Evolutionary conservation across 2,113 vertebrate species (phyloP).

Genomic region (Sinocyclocheilus grahami): DNA sequence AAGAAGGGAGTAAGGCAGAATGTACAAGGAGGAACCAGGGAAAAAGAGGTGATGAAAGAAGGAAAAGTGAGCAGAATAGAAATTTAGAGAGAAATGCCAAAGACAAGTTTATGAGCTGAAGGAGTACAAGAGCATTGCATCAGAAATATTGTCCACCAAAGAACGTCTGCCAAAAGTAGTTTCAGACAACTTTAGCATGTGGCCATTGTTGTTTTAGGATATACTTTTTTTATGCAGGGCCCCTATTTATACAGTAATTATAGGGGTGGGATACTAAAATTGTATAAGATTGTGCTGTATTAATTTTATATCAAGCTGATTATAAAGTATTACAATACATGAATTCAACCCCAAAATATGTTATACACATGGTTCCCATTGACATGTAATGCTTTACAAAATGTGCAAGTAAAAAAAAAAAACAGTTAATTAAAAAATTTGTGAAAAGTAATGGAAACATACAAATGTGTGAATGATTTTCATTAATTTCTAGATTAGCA

Average conservation of each 20-base stretch:
- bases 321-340: too few species aligned
- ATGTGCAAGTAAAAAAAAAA: too few species aligned
- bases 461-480: too few species aligned
- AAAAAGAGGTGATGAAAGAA: not conserved
- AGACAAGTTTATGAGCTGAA: not conserved
- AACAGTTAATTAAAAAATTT: too few species aligned
- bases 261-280: not conserved
- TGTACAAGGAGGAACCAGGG: not conserved
- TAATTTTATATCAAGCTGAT: not conserved
- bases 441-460: too few species aligned
- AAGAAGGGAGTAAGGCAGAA: not conserved
- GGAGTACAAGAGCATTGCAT: not conserved
- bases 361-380: too few species aligned
- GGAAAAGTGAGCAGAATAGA: conserved; percentile 28
- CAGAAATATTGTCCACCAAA: not conserved
- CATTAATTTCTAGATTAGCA: too few species aligned
- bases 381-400: too few species aligned
- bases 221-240: not conserved
- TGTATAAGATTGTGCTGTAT: not conserved
- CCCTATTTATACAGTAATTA: not conserved
- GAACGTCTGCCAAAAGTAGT: not conserved
- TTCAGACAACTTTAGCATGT: not conserved
- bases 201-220: not conserved
- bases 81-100: not conserved
- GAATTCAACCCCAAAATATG: too few species aligned